Conservation (phyloP, 2,797 vertebrate genomes). For the Champsocephalus gunnari region DNA sequence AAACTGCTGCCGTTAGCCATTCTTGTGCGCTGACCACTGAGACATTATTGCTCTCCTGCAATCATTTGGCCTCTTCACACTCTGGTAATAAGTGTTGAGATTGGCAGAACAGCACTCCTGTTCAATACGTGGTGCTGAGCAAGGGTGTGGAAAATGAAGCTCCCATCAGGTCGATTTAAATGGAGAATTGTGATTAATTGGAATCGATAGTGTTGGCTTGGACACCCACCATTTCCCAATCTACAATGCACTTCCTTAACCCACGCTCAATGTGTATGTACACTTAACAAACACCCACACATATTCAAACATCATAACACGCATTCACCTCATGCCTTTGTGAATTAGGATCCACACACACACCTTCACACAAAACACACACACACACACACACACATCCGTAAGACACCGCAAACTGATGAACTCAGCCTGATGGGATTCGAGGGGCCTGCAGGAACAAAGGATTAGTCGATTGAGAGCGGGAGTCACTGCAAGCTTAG, state of each 20-base stretch:
- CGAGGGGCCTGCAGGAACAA: constrained; percentile 51
- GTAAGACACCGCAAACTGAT: constrained; percentile 47
- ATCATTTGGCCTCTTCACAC: constrained; percentile 43
- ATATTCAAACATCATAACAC: constrained; percentile 20
- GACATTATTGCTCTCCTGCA: constrained; percentile 36
- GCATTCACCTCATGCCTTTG: constrained; percentile 20
- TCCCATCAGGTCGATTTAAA: constrained; percentile 66
- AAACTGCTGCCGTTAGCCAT: constrained; percentile 1
- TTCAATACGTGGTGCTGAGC: constrained; percentile 62
- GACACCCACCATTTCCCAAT: constrained; percentile 48
- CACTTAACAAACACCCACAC: constrained; percentile 3
- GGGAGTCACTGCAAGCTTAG: constrained; percentile 39
- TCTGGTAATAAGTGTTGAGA: constrained; percentile 57
- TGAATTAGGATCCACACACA: constrained; percentile 12
- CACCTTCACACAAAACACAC: constrained; percentile 2
- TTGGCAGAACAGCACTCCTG: constrained; percentile 38
- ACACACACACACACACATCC: constrained; percentile 15
- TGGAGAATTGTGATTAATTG: constrained; percentile 80
- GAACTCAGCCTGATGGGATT: constrained; percentile 55
- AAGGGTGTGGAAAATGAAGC: constrained; percentile 72
- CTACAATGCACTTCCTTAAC: constrained; percentile 24
- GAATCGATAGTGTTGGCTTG: constrained; percentile 64
- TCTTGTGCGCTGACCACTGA: constrained; percentile 31
- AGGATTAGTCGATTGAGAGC: constrained; percentile 46
- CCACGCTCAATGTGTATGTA: constrained; percentile 33